Evolutionary conservation across 1,140 invertebrate species (phyloP).

Genomic region (Lordiphosa collinella): DNA sequence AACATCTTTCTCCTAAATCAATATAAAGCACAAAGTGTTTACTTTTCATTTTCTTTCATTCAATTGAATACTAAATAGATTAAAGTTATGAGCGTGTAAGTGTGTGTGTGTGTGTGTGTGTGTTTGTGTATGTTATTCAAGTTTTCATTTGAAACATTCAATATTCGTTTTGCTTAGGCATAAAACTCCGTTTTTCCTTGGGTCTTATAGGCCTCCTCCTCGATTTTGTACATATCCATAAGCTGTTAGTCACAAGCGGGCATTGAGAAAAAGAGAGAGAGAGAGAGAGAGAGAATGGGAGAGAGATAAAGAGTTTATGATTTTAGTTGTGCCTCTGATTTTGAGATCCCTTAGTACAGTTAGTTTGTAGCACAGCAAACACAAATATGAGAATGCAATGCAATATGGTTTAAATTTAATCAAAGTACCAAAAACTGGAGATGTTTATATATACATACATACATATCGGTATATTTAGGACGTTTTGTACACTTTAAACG

Average conservation of each 20-base stretch:
- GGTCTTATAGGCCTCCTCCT: conserved; percentile 95
- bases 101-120: conserved; percentile 4
- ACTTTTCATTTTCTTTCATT: conserved; percentile 55
- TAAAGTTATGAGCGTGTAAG: conserved; percentile 7
- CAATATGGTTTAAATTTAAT: conserved; percentile 5
- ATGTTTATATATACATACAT: too few species aligned
- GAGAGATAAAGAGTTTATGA: conserved; percentile 15
- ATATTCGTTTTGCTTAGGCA: conserved; percentile 82
- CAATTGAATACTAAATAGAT: conserved; percentile 34
- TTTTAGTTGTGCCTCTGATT: neutral
- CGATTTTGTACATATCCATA: conserved; percentile 96
- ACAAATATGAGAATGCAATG: conserved; percentile 39
- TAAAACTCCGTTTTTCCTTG: conserved; percentile 94
- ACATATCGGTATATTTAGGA: too few species aligned
- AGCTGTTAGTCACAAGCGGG: conserved; percentile 82
- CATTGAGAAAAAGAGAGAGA: conserved; percentile 15
- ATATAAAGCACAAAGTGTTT: conserved; percentile 75
- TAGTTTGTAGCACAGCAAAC: conserved; percentile 36
- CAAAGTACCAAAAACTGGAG: neutral
- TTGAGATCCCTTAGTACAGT: neutral
- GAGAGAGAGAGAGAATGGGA: conserved; percentile 14
- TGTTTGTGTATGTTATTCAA: conserved; percentile 6
- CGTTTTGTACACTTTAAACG: too few species aligned
- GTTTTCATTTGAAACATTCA: conserved; percentile 11
- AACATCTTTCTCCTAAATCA: conserved; percentile 56